Evolutionary conservation across 2,888 invertebrate genomes (phyloP).

Genomic region (Mallateleia sp.): DNA sequence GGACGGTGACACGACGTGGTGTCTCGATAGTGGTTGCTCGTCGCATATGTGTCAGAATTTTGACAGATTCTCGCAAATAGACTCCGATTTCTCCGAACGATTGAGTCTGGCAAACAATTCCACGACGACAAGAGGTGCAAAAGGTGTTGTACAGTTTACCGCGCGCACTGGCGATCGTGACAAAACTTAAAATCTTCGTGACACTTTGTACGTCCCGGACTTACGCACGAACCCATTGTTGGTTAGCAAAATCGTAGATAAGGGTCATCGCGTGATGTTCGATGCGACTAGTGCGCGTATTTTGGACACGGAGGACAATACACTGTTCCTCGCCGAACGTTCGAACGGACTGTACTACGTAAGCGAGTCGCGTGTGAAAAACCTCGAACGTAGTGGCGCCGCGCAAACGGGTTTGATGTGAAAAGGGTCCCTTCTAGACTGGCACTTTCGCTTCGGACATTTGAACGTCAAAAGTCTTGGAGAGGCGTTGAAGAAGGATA

Average conservation of each 20-base stretch:
- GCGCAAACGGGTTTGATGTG: background rate
- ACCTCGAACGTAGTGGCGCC: background rate
- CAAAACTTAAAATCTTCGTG: background rate
- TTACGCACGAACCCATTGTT: slow-evolving; percentile 39
- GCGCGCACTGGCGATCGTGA: background rate
- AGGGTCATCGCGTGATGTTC: slow-evolving; percentile 19
- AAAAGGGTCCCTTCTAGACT: background rate
- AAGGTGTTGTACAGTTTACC: slow-evolving; percentile 44
- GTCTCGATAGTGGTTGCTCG: slow-evolving; percentile 62
- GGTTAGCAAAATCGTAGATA: slow-evolving; percentile 38
- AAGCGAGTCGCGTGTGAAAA: background rate
- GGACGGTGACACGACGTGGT: slow-evolving; percentile 29
- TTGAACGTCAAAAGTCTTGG: background rate
- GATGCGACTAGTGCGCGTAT: slow-evolving; percentile 12
- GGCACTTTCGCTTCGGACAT: slow-evolving; percentile 8
- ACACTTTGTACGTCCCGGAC: slow-evolving; percentile 46
- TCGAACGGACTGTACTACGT: slow-evolving; percentile 5
- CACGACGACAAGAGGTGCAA: slow-evolving; percentile 11
- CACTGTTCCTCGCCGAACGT: slow-evolving; percentile 15
- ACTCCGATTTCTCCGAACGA: background rate
- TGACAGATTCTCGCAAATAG: slow-evolving; percentile 7
- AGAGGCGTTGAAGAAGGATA: background rate
- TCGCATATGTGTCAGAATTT: slow-evolving; percentile 66
- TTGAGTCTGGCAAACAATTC: slow-evolving; percentile 34
- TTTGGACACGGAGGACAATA: background rate